A percentile compares a stretch with the other conserved stretches of the same genome.
phyloP scores from a whole-genome alignment of 2,797 vertebrate genomes.

The Micropoecilia bifurca region DNA sequence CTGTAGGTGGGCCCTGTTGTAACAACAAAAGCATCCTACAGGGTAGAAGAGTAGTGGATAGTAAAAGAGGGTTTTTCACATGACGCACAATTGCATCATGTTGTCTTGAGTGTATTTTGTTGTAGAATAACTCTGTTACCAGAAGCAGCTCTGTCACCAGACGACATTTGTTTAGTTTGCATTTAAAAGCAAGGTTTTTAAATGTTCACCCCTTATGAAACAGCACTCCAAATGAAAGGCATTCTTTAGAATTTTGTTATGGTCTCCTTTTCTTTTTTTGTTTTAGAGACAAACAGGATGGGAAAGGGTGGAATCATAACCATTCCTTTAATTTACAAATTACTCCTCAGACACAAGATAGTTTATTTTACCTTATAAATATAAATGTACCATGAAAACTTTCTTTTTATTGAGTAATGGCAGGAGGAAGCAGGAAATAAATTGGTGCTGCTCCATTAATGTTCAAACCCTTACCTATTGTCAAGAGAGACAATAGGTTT shows the following conservation, averaged over 20 bases:
- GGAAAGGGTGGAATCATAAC: neutral
- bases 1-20: neutral
- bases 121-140: neutral
- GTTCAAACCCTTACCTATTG: neutral
- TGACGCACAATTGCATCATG: neutral
- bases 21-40: neutral
- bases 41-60: neutral
- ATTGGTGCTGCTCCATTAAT: neutral
- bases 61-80: slow-evolving; percentile 1
- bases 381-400: too few relatives aligned
- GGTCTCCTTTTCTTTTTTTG: neutral
- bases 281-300: neutral
- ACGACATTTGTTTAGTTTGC: slow-evolving; percentile 1
- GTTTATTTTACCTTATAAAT: neutral
- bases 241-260: neutral
- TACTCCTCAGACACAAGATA: neutral
- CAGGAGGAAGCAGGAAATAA: neutral
- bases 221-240: neutral
- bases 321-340: neutral
- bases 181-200: neutral
- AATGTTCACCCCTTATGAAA: neutral
- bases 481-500: neutral
- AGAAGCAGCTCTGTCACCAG: slow-evolving; percentile 42
- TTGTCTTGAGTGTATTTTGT: neutral
- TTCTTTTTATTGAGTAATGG: neutral